Evolutionary conservation across 2,113 vertebrate species (phyloP), one percentile per base, ranked within the genome.

Genomic region (Hiodon tergisus): DNA sequence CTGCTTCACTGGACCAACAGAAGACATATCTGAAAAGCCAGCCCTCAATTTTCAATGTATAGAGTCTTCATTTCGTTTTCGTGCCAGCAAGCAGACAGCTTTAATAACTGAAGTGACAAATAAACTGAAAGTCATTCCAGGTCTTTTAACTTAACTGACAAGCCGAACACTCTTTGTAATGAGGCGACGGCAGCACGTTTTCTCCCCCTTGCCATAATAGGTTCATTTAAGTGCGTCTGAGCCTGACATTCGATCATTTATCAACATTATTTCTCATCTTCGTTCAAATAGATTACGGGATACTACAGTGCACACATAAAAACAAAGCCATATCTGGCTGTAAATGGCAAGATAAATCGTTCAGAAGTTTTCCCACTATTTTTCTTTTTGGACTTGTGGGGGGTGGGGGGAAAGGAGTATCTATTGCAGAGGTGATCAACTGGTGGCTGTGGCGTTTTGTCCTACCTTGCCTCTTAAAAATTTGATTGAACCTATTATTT

Each of bases 101-200:
- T 93, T 94, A 94, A 95, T 95, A 94, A 94, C 94, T 89, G 88
- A 89, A 89, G 90, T 93, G 93, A 95, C 93, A 95, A 93, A 94
- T 94, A 94, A 94, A 95, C 90, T 92, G 89, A 89, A 92, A 89
- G 93, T 93, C 92, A 90, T 92, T 94, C 89, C 90, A 89, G 90
- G 91, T 92, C 91, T 92, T 93, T 93, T 93, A 90, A 92, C 92
- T 92, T 91, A 92, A 92, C 94, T 92, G 92, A 93, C 91, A 94
- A 93, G 91, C 93, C 90, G 92, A 94, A 93, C 93, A 91, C 92
- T 92, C 89, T 93, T 78, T 89, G 91, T 94, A 94, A 95, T 94
- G 93, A 95, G 93, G 89, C 85, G 84, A 89, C 91, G 90, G 31
- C 31, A 31, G 31, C 31, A 92, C 90, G 89, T 93, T 93, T 92